Percentiles rank a stretch among this genome's conserved stretches.
Conservation (phyloP, 2,797 vertebrate genomes). For the Danionella dracula region DNA sequence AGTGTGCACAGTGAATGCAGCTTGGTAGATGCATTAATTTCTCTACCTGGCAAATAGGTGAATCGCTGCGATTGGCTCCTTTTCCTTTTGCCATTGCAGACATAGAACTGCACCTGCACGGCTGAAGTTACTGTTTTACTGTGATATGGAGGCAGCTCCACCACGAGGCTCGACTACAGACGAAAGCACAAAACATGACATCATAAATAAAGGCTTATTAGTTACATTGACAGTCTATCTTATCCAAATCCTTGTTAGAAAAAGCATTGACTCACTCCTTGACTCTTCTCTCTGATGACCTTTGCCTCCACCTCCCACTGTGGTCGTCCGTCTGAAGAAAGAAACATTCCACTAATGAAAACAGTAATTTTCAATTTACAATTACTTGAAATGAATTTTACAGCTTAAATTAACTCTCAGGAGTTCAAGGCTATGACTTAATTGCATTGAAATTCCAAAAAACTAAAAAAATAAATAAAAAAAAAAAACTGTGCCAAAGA, state of each 20-base stretch:
- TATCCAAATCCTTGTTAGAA: too few species aligned
- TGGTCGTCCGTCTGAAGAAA: slow-evolving; percentile 85
- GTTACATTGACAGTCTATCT: too few species aligned
- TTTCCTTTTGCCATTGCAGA: slow-evolving; percentile 98
- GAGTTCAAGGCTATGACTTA: too few species aligned
- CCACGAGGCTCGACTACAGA: slow-evolving; percentile 82
- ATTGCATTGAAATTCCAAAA: too few species aligned
- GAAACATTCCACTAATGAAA: not conserved
- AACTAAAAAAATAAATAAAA: too few species aligned
- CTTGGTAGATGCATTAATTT: too few species aligned
- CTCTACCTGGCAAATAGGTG: slow-evolving; percentile 92
- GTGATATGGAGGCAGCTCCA: slow-evolving; percentile 95
- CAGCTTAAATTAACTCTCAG: not conserved
- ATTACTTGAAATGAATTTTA: not conserved
- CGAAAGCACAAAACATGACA: slow-evolving; percentile 3
- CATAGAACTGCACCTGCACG: slow-evolving; percentile 95
- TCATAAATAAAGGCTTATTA: too few species aligned
- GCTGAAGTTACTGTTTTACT: slow-evolving; percentile 86
- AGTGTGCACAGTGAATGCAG: too few species aligned
- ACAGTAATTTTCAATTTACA: not conserved
- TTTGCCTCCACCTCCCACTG: slow-evolving; percentile 98
- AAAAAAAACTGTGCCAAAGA: too few species aligned
- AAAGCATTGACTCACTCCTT: slow-evolving; percentile 78
- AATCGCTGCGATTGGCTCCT: slow-evolving; percentile 97
- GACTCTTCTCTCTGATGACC: slow-evolving; percentile 89